Base-by-base conservation (phyloP, 1,140 invertebrate genomes). In the Babylonia areolata region DNA sequence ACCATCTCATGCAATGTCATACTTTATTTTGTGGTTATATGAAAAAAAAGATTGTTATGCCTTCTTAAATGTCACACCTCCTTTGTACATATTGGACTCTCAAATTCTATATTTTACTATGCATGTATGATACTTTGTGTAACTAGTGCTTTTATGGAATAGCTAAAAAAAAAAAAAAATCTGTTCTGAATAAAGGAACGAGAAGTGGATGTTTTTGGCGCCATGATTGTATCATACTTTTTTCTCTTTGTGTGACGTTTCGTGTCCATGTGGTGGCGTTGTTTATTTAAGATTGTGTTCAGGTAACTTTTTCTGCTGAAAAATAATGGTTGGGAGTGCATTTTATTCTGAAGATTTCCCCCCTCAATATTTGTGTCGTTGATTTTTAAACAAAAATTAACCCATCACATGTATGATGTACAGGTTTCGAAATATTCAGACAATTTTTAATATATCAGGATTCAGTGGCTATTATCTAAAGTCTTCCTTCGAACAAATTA, bases 181-280 rank as follows among this genome's bases (percentile, higher is more conserved):
- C 35, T 40, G 37, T 77, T 77, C 75, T 77, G 75, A 40, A 40
- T 40, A 77, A 15, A 77, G 71, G 37, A 77, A 77, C 37, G 75
- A 77, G 75, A 77, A 77, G 28, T 40, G 75, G 75, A 77, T 77
- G 75, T 77, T 77, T 77, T 40, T 77, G 75, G 75, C 75, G 75
- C 75, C 75, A 77, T 77, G 37, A 31, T 40, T 77, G 75, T 77
- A 77, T 20, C 75, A 77, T 77, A 77, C 33, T 37, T 42, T 35
- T 73, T 37, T 73, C 35, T 77, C 23, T 40, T 11, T 77, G 5
- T 77, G 75, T 77, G 75, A 23, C 28, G 9, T 64, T 28, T 20
- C 58, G 40, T 31, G 31, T 28, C 12, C 11, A 40, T 28, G 37
- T 77, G 15, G 20, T 40, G 15, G 75, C 40, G 2, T 40, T 35